These are phyloP conservation scores for Encarsia formosa DNA, from an alignment of 2,888 invertebrate genomes.

Conservation along the genomic window DNA sequence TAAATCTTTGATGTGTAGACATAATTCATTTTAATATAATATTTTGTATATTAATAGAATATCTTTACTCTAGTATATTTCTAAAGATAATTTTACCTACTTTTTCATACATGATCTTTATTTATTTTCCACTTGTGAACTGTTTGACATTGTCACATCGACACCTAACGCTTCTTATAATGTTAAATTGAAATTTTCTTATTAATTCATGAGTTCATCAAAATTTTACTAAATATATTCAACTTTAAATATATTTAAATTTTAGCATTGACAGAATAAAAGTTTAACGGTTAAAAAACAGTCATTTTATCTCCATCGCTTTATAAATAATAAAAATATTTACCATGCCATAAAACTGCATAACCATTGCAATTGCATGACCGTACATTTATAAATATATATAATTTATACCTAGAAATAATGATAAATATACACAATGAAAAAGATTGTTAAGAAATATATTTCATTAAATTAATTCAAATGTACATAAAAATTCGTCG, in stretches of 20 bases:
- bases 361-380: constrained; percentile 37
- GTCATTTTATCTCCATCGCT: constrained; percentile 31
- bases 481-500: constrained; percentile 43
- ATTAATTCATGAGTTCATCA: constrained; percentile 17
- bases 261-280: constrained; percentile 24
- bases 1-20: constrained; percentile 48
- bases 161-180: constrained; percentile 40
- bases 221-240: constrained; percentile 23
- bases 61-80: constrained; percentile 39
- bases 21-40: constrained; percentile 44
- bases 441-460: constrained; percentile 46
- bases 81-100: constrained; percentile 33
- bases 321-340: constrained; percentile 42
- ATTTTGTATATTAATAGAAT: constrained; percentile 47
- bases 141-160: constrained; percentile 38
- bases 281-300: constrained; percentile 34
- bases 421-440: constrained; percentile 50
- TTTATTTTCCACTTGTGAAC: constrained; percentile 33
- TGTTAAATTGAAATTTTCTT: constrained; percentile 24
- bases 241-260: constrained; percentile 26
- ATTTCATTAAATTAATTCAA: constrained; percentile 45
- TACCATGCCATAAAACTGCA: constrained; percentile 38
- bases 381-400: constrained; percentile 20
- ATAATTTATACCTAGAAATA: constrained; percentile 42
- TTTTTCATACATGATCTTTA: constrained; percentile 32